Evolutionary conservation across 2,888 invertebrate genomes (phyloP).

Genomic region (Amiota minor): DNA sequence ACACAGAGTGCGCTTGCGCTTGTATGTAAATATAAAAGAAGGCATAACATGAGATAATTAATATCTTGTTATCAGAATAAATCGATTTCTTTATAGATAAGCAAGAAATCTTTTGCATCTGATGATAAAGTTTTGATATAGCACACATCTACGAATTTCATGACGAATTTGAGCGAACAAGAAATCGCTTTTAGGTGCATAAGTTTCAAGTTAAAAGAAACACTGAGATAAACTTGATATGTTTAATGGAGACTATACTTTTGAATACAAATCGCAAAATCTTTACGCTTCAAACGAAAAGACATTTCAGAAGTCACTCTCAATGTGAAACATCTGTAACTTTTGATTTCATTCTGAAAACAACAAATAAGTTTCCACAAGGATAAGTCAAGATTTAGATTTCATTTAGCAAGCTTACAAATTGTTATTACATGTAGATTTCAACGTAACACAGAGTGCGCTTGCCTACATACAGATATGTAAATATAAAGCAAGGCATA

Average conservation of each 20-base stretch:
- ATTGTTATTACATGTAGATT: slow-evolving; percentile 47
- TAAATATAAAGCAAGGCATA: slow-evolving; percentile 20
- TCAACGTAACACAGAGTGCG: slow-evolving; percentile 59
- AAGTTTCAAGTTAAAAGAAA: not conserved
- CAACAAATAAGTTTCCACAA: slow-evolving; percentile 36
- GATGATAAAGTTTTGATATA: slow-evolving; percentile 37
- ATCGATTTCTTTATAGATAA: not conserved
- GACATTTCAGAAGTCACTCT: not conserved
- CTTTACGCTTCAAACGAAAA: too few relatives aligned
- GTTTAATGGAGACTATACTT: too few relatives aligned
- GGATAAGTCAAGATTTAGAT: slow-evolving; percentile 42
- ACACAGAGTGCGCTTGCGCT: slow-evolving; percentile 61
- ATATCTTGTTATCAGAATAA: slow-evolving; percentile 25
- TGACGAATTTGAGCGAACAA: slow-evolving; percentile 40
- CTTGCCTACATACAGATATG: too few relatives aligned
- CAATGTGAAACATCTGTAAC: slow-evolving; percentile 28
- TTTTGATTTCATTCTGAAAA: slow-evolving; percentile 47
- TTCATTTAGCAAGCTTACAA: slow-evolving; percentile 42
- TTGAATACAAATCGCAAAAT: too few relatives aligned
- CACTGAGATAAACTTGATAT: too few relatives aligned
- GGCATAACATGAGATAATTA: too few relatives aligned
- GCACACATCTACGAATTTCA: slow-evolving; percentile 59
- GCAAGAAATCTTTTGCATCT: slow-evolving; percentile 45
- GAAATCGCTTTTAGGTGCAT: slow-evolving; percentile 48
- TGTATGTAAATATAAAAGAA: too few relatives aligned